Conservation (phyloP, 2,888 invertebrate species). For the Malthinus flaveolus region DNA sequence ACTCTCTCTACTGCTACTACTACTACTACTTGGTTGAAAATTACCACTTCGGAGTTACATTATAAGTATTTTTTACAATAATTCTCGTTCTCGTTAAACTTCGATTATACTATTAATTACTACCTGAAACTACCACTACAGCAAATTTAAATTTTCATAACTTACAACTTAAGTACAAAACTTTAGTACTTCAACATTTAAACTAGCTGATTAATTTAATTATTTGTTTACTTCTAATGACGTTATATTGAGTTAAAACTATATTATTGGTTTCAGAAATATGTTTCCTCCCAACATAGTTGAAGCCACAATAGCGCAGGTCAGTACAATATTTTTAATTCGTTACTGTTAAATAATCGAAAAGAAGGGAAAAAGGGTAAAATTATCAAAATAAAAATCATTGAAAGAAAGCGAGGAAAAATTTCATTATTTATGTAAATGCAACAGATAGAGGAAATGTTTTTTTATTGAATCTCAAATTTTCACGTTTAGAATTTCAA, state of each 20-base stretch:
- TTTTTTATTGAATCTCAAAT: not conserved
- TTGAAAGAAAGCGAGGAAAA: not conserved
- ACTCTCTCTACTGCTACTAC: too few relatives aligned
- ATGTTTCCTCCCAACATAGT: constrained; percentile 91
- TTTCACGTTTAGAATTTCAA: too few relatives aligned
- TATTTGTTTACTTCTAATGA: not conserved
- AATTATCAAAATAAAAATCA: too few relatives aligned
- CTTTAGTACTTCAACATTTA: not conserved
- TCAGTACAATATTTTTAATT: constrained; percentile 52
- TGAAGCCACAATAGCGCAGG: constrained; percentile 81
- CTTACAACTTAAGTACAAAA: not conserved
- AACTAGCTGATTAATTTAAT: not conserved
- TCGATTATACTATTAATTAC: too few relatives aligned
- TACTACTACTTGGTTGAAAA: too few relatives aligned
- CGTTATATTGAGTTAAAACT: not conserved
- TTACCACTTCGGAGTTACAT: too few relatives aligned
- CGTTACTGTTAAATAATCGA: too few relatives aligned
- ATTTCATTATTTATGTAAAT: not conserved
- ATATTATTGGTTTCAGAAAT: constrained; percentile 68
- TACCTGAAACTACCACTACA: too few relatives aligned
- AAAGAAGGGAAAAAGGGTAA: too few relatives aligned
- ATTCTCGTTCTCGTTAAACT: too few relatives aligned
- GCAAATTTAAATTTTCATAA: not conserved
- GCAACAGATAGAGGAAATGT: not conserved
- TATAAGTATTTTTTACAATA: too few relatives aligned